Conservation (phyloP, 2,113 vertebrate species). For the Ophiodon elongatus region DNA sequence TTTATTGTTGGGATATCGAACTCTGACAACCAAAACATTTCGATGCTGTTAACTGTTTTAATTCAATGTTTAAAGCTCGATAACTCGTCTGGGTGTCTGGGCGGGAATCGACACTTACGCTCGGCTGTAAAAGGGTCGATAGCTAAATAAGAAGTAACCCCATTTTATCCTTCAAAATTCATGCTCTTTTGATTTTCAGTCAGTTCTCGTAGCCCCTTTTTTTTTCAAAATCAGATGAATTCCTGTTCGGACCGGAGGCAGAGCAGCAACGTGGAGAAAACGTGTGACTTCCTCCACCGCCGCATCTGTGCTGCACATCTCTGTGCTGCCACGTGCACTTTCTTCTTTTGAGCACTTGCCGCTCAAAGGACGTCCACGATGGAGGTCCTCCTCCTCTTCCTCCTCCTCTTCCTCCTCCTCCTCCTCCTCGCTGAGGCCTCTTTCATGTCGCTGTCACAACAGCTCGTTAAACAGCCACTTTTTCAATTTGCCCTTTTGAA, state of each 20-base stretch:
- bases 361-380: background rate
- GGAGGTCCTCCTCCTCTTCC: conserved; percentile 30
- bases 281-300: background rate
- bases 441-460: conserved; percentile 44
- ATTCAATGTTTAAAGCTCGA: too few relatives aligned
- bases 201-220: background rate
- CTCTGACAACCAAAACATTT: too few relatives aligned
- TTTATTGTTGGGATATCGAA: too few relatives aligned
- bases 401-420: background rate
- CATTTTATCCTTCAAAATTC: background rate
- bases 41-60: too few relatives aligned
- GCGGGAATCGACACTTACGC: too few relatives aligned
- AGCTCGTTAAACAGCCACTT: conserved; percentile 13
- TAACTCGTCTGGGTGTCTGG: too few relatives aligned
- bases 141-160: background rate
- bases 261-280: conserved; percentile 3
- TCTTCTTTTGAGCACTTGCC: too few relatives aligned
- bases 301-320: conserved; percentile 30
- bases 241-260: background rate
- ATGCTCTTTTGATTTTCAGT: background rate
- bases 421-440: conserved; percentile 11
- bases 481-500: conserved; percentile 22
- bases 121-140: too few relatives aligned
- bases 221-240: background rate
- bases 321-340: background rate